Conservation (phyloP, 2,797 vertebrate genomes). For the Macropus fuliginosus region DNA sequence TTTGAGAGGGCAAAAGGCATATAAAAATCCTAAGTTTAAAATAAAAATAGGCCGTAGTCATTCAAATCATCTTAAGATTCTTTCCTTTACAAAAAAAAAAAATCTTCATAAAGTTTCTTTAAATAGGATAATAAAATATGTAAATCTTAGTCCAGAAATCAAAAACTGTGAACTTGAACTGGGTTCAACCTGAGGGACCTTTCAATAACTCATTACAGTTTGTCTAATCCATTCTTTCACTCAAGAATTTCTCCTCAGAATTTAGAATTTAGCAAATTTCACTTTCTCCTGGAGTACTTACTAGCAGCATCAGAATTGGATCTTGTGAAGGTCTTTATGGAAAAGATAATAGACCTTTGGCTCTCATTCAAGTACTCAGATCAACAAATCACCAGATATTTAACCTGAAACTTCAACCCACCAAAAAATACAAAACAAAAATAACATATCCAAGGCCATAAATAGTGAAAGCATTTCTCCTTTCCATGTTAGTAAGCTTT, state of each 20-base stretch:
- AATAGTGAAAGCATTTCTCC: neutral
- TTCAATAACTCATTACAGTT: neutral
- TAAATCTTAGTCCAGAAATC: neutral
- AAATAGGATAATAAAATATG: neutral
- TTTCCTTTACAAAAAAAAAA: neutral
- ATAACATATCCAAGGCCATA: neutral
- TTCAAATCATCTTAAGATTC: neutral
- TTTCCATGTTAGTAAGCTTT: neutral
- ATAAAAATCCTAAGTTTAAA: constrained; percentile 8
- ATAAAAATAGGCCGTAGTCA: neutral
- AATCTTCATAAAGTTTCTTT: neutral
- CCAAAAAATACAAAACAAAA: neutral
- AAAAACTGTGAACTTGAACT: neutral
- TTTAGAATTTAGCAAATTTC: neutral
- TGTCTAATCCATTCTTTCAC: neutral
- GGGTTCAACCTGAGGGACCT: neutral
- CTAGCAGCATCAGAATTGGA: neutral
- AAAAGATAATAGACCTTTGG: neutral
- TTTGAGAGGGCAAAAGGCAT: neutral
- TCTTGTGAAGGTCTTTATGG: neutral
- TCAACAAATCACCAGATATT: neutral
- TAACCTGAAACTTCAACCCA: neutral
- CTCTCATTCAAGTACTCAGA: neutral
- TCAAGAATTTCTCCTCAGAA: neutral
- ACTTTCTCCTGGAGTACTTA: neutral